Evolutionary conservation across 1,140 invertebrate species (phyloP), one percentile per base, ranked within the genome.

Genomic region (Pseudomyrmex gracilis): DNA sequence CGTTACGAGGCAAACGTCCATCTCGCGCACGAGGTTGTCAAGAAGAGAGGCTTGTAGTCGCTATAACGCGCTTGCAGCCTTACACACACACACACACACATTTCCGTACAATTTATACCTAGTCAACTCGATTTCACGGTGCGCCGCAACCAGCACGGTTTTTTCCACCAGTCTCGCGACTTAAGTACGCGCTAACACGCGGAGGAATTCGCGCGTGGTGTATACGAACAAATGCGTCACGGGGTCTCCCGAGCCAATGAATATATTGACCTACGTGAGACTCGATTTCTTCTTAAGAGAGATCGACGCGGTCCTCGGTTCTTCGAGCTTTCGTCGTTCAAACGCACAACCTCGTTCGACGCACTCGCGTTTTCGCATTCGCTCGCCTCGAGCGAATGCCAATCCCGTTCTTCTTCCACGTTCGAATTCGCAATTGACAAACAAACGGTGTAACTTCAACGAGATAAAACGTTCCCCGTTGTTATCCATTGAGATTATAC

Each of bases 251-350:
- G 70, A 90, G 61, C 87, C 90, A 90, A 91, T 91, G 91, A 92
- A 92, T 91, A 92, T 85, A 92, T 91, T 92, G 90, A 91, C 91
- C 90, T 78, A 67, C 55, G 66, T 58, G 73, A 84, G 73, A 76
- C n/a, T 60, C 80, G 78, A 86, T 86, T 61, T 47, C 47, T 57
- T 45, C 68, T 47, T 34, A 7, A 34, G 34, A 34, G 5, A 34
- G n/a, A n/a, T n/a, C n/a, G n/a, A n/a, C n/a, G 24, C 15, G 64
- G 20, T 77, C 43, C 24, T 55, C 43, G 17, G 43, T 51, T 10
- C 47, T 5, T 22, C 20, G 70, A 53, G 55, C 57, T 77, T 83
- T 83, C 67, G 22, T 43, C 34, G 7, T 22, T 82, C 53, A 45
- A 84, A 84, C 15, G 53, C 34, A 5, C 34, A 60, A 60, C 20